phyloP scores from a whole-genome alignment of 2,113 vertebrate genomes.

The Zosterops lateralis region DNA sequence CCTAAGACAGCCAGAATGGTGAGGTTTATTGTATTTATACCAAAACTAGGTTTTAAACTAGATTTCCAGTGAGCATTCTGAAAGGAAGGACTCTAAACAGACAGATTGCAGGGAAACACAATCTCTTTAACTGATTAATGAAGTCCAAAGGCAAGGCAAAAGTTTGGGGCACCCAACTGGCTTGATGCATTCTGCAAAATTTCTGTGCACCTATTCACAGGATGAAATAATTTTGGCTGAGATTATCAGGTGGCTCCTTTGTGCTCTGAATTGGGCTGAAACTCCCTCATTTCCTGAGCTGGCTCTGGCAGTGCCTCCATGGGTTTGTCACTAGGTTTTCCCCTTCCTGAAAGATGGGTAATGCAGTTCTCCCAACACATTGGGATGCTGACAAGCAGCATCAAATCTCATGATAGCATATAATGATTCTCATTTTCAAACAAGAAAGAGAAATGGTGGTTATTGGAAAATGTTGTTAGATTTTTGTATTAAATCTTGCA shows the following conservation, averaged over 20 bases:
- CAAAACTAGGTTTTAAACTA: background rate
- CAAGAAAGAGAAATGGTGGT: conserved; percentile 38
- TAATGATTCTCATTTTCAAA: conserved; percentile 56
- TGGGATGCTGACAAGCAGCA: conserved; percentile 15
- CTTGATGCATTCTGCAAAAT: background rate
- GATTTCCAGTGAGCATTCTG: background rate
- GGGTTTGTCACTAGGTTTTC: background rate
- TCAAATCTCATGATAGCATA: conserved; percentile 36
- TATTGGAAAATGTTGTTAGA: conserved; percentile 50
- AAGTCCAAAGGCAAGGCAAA: background rate
- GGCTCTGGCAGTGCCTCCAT: background rate
- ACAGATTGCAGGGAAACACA: background rate
- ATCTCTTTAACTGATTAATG: background rate
- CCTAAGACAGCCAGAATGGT: background rate
- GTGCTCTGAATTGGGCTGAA: background rate
- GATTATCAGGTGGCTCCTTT: background rate
- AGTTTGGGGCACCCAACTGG: background rate
- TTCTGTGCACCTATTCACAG: background rate
- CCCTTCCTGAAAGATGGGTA: background rate
- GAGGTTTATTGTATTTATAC: background rate
- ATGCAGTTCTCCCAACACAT: background rate
- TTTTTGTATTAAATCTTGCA: conserved; percentile 52
- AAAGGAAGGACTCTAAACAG: background rate
- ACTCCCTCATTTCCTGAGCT: background rate
- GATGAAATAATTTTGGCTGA: background rate